Evolutionary conservation across 1,140 invertebrate species (phyloP), one percentile per base, ranked within the genome.

Genomic region (Drosophila sulfurigaster): DNA sequence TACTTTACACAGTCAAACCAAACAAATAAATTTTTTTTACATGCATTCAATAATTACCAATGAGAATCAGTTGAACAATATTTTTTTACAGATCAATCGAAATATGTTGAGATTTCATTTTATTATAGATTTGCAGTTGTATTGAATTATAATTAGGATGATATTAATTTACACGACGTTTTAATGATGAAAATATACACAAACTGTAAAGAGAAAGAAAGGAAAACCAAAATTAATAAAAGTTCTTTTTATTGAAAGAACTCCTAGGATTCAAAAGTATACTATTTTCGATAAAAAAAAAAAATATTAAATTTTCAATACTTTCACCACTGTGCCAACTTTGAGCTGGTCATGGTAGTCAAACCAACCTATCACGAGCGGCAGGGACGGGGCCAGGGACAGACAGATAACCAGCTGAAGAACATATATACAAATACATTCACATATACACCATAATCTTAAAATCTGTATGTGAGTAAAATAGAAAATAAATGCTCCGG

Each of bases 151-250:
- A 89, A 89, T 76, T 85, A 89, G 71, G 81, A 89, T 89, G 85
- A 88, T 79, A 75, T 89, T 85, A 89, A 85, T 89, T 76, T 89
- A 89, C 85, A 89, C 85, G 85, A 75, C 85, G 85, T 79, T 89
- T 80, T 76, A 85, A 89, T 89, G 85, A 89, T 89, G 85, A 90
- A 89, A 90, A 89, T 89, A 88, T 88, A 88, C 83, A 87, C 85
- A 89, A 85, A 89, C 85, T 89, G 85, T 7, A 89, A 89, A 59
- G 85, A 89, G 7, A 86, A 52, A 85, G 6, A 86, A 52, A 79
- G 1, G 66, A 16, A 20, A 7, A 30, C 3, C 1, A 45, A 38
- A 51, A 49, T 41, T 4, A 0, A 2, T 46, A 58, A 56, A 58
- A 80, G 28, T 20, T 3, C 0, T 5, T 13, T 13, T 43, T 13